Percentiles rank a stretch among this genome's conserved stretches.
Evolutionary conservation across 2,113 vertebrate species (phyloP).

Genomic region (Macheiramphus alcinus): DNA sequence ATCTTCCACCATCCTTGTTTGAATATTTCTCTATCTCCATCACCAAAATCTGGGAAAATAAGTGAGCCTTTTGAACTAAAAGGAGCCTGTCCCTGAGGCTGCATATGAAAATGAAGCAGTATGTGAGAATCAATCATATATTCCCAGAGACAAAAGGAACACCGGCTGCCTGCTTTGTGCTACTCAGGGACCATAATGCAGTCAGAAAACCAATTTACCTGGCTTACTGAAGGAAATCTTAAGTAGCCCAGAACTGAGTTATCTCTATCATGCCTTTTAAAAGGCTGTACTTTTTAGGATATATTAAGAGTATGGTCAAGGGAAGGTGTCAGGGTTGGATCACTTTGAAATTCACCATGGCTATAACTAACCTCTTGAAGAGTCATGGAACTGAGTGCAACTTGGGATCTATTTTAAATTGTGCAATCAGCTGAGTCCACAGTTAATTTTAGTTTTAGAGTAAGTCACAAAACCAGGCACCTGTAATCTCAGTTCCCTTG

Average conservation of each 20-base stretch:
- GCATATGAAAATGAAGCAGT: not conserved
- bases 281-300: not conserved
- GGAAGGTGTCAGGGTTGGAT: not conserved
- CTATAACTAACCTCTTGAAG: not conserved
- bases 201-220: not conserved
- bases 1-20: not conserved
- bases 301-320: not conserved
- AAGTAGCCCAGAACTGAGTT: not conserved
- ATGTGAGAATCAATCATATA: not conserved
- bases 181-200: not conserved
- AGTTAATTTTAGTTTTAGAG: not conserved
- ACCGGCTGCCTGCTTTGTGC: not conserved
- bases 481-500: not conserved
- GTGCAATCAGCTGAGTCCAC: not conserved
- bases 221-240: not conserved
- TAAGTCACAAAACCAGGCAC: not conserved
- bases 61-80: not conserved
- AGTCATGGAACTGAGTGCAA: not conserved
- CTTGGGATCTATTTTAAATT: not conserved
- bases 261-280: not conserved
- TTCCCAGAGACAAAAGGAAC: not conserved
- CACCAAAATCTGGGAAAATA: not conserved
- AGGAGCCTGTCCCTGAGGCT: not conserved
- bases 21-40: not conserved
- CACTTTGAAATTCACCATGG: not conserved